These are phyloP conservation scores for Heliconius eleuchia DNA, from an alignment of 1,140 invertebrate species.

Conservation along the genomic window DNA sequence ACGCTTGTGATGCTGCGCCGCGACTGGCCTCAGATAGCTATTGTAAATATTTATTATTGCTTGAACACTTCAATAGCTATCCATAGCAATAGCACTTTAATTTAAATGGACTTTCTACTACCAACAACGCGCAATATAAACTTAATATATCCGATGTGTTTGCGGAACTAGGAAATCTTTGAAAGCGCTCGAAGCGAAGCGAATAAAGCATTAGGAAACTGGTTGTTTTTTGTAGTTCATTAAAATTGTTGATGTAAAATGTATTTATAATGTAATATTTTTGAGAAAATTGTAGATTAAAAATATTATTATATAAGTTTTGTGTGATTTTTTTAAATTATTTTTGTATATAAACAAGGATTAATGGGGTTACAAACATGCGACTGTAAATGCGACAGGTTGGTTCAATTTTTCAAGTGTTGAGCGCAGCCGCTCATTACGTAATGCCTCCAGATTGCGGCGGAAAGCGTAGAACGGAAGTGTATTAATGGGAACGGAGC, in stretches of 20 bases:
- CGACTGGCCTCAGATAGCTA: neutral
- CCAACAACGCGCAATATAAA: neutral
- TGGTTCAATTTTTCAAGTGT: too few relatives aligned
- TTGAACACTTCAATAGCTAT: neutral
- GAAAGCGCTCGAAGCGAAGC: neutral
- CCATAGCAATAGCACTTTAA: constrained; percentile 3
- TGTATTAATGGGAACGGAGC: too few relatives aligned
- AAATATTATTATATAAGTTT: too few relatives aligned
- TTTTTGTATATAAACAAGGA: too few relatives aligned
- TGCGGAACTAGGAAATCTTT: constrained; percentile 12
- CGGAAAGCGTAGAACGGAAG: too few relatives aligned
- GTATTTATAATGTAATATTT: too few relatives aligned
- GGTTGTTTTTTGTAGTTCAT: neutral
- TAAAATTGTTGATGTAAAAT: neutral
- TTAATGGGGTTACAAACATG: too few relatives aligned
- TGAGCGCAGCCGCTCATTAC: too few relatives aligned
- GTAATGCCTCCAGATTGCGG: too few relatives aligned
- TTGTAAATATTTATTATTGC: neutral
- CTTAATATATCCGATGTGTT: constrained; percentile 14
- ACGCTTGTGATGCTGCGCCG: neutral
- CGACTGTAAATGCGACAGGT: too few relatives aligned
- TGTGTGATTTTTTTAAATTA: too few relatives aligned
- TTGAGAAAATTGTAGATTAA: too few relatives aligned
- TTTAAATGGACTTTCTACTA: constrained; percentile 2
- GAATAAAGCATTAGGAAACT: neutral